These are phyloP conservation scores for Drosophila tropicalis DNA, from an alignment of 1,140 invertebrate genomes.

Conservation along the genomic window DNA sequence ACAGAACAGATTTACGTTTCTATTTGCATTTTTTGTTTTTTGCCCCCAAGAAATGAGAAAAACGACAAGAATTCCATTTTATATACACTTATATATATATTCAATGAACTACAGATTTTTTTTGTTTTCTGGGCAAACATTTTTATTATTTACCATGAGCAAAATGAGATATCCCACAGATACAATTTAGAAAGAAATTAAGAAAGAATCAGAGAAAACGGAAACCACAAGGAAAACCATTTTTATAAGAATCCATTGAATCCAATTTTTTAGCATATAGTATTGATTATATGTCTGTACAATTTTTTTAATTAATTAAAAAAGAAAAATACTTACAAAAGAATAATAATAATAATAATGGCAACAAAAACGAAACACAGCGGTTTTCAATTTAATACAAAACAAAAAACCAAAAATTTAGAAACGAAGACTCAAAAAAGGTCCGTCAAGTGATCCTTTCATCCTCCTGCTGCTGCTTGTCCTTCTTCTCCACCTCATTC, in stretches of 20 bases:
- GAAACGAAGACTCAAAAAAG: slow-evolving; percentile 9
- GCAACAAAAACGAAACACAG: slow-evolving; percentile 77
- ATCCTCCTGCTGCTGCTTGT: slow-evolving; percentile 16
- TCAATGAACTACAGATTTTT: slow-evolving; percentile 4
- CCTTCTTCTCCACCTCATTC: background rate
- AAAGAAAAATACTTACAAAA: slow-evolving; percentile 74
- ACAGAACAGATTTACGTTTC: slow-evolving; percentile 27
- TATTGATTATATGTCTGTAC: slow-evolving; percentile 79
- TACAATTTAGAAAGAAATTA: slow-evolving; percentile 29
- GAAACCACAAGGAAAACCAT: slow-evolving; percentile 20
- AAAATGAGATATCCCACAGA: slow-evolving; percentile 46
- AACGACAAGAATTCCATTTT: slow-evolving; percentile 24
- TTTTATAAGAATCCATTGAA: slow-evolving; percentile 28
- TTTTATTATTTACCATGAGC: slow-evolving; percentile 41
- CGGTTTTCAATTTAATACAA: slow-evolving; percentile 67
- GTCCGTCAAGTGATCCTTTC: background rate
- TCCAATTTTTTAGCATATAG: slow-evolving; percentile 72
- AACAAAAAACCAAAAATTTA: background rate
- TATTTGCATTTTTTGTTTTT: slow-evolving; percentile 6
- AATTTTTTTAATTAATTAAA: slow-evolving; percentile 76
- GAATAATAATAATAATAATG: slow-evolving; percentile 56
- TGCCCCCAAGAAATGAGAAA: background rate
- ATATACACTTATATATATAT: slow-evolving; percentile 25
- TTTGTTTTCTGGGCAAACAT: slow-evolving; percentile 6
- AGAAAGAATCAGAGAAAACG: slow-evolving; percentile 28